Percentiles rank a stretch among this genome's conserved stretches.
Evolutionary conservation across 2,888 invertebrate species (phyloP).

Genomic region (Nephrotoma flavescens): DNA sequence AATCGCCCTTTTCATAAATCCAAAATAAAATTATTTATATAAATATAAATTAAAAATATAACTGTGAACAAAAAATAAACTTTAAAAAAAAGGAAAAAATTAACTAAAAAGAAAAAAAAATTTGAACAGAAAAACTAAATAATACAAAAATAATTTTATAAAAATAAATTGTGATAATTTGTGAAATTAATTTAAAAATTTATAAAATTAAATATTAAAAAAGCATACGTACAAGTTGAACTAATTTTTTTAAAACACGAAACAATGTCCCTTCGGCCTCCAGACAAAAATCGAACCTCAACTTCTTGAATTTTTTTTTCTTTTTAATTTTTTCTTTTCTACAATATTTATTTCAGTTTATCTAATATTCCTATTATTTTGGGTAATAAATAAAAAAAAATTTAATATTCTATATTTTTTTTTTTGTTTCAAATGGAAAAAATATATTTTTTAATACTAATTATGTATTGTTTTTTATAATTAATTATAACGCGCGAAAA

Average conservation of each 20-base stretch:
- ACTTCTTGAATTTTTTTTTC: slow-evolving; percentile 27
- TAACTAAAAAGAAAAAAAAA: neutral
- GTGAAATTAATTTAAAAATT: slow-evolving; percentile 10
- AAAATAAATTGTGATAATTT: slow-evolving; percentile 15
- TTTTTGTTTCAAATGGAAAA: neutral
- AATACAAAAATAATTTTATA: slow-evolving; percentile 12
- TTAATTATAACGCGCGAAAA: neutral
- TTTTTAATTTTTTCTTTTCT: neutral
- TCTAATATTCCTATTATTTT: neutral
- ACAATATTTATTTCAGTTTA: neutral
- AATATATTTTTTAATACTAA: neutral
- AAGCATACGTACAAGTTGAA: neutral
- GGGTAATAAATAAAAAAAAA: neutral
- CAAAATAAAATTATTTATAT: neutral
- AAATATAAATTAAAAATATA: neutral
- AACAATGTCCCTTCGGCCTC: slow-evolving; percentile 30
- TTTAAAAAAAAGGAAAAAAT: neutral
- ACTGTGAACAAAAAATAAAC: neutral
- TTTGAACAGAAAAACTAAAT: neutral
- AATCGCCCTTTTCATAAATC: neutral
- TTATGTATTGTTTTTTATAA: neutral
- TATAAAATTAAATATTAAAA: slow-evolving; percentile 3
- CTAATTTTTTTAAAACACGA: neutral
- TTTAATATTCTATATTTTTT: neutral
- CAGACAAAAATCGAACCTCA: slow-evolving; percentile 38